Percentiles rank a stretch among this genome's conserved stretches.
Conservation (phyloP, 2,113 vertebrate genomes). For the Thalassarche chlororhynchos region DNA sequence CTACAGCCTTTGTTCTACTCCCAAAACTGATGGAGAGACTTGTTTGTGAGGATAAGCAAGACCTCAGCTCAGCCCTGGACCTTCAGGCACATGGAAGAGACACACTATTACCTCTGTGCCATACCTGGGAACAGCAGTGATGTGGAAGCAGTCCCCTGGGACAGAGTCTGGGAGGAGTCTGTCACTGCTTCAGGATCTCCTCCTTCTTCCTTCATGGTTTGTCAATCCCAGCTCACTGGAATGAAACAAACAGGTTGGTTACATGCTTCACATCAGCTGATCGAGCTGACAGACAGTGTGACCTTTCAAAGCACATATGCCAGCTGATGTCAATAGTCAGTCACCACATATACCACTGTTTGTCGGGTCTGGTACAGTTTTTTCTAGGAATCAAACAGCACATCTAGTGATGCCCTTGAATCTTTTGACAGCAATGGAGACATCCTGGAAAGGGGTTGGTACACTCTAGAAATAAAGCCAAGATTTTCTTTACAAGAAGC, state of each 20-base stretch:
- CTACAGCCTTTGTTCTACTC: not conserved
- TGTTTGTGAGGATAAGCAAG: not conserved
- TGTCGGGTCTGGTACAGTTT: not conserved
- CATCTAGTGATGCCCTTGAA: not conserved
- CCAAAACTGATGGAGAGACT: not conserved
- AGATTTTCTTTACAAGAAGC: not conserved
- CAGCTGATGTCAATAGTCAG: not conserved
- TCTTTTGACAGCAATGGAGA: not conserved
- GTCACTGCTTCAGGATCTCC: not conserved
- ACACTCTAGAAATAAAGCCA: not conserved
- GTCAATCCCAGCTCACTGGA: not conserved
- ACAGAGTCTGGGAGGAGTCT: not conserved
- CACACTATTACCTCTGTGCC: not conserved
- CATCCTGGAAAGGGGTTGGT: not conserved
- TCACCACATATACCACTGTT: not conserved
- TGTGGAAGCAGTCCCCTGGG: not conserved
- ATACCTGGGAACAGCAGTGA: not conserved
- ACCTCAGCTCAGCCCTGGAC: not conserved
- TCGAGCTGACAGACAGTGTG: not conserved
- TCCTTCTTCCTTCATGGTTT: not conserved
- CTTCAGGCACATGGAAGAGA: not conserved
- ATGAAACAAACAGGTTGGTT: conserved; percentile 36
- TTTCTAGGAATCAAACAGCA: not conserved
- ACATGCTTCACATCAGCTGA: not conserved
- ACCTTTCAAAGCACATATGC: not conserved